Percentiles rank a stretch among this genome's conserved stretches.
phyloP scores from a whole-genome alignment of 2,797 vertebrate species.

The Tachyglossus aculeatus region DNA sequence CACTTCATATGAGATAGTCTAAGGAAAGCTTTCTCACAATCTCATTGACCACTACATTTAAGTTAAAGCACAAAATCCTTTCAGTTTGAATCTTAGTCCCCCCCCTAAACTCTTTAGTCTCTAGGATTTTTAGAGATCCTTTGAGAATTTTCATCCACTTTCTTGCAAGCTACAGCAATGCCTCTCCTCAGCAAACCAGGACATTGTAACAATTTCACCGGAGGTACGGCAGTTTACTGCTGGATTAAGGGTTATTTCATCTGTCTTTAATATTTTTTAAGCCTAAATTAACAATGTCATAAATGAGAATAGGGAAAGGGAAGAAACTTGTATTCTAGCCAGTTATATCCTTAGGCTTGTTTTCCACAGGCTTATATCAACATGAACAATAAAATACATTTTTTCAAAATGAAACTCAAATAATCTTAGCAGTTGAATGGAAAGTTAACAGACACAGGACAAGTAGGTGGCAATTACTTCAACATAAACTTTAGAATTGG shows the following conservation, averaged over 20 bases:
- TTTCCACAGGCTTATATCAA: conserved; percentile 9
- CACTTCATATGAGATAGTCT: conserved; percentile 12
- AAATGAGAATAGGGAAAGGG: conserved; percentile 1
- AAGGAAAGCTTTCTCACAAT: conserved; percentile 13
- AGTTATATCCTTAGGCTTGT: conserved; percentile 1
- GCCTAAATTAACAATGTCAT: conserved; percentile 26
- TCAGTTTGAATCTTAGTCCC: conserved; percentile 15
- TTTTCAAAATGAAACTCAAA: too few relatives aligned
- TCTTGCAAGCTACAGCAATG: background rate
- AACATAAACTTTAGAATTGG: too few relatives aligned
- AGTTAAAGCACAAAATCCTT: conserved; percentile 39
- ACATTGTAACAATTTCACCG: background rate
- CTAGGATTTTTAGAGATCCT: conserved; percentile 10
- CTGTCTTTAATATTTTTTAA: conserved; percentile 32
- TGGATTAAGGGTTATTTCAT: conserved; percentile 22
- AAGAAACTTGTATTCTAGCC: background rate
- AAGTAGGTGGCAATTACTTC: too few relatives aligned
- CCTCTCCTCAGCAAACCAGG: conserved; percentile 11
- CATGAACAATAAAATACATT: too few relatives aligned
- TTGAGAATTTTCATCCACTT: conserved; percentile 7
- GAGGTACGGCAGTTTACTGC: conserved; percentile 28
- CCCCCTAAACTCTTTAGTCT: conserved; percentile 16
- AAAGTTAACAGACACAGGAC: too few relatives aligned
- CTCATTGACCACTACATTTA: conserved; percentile 13
- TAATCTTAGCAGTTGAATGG: too few relatives aligned